phyloP scores from a whole-genome alignment of 2,888 invertebrate species.

The Latrodectus elegans region DNA sequence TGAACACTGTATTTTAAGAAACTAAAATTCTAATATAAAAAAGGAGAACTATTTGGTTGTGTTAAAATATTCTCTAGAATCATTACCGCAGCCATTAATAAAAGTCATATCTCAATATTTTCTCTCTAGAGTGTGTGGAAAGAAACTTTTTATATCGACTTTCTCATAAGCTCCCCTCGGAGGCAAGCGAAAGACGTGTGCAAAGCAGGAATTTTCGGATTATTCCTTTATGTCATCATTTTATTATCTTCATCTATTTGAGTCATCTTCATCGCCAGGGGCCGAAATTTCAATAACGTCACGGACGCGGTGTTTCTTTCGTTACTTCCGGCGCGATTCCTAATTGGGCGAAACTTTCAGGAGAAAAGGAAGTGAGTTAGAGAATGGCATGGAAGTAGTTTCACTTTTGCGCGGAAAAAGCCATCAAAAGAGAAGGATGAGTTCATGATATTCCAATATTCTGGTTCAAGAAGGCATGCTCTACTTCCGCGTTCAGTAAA shows the following conservation, averaged over 20 bases:
- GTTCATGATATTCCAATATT: conserved; percentile 8
- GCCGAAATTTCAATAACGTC: conserved; percentile 47
- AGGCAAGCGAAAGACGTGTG: not conserved
- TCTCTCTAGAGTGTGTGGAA: not conserved
- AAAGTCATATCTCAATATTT: not conserved
- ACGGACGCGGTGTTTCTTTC: conserved; percentile 24
- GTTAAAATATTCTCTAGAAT: not conserved
- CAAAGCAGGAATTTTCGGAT: not conserved
- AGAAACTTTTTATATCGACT: not conserved
- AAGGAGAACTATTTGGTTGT: no score
- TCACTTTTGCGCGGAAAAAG: conserved; percentile 15
- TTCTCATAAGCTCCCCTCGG: not conserved
- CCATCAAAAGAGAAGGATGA: not conserved
- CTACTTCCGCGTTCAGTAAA: no score
- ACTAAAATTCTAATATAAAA: no score
- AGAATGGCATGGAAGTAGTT: conserved; percentile 14
- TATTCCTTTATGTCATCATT: conserved; percentile 5
- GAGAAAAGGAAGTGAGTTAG: conserved; percentile 28
- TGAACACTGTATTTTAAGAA: no score
- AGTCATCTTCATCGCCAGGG: conserved; percentile 11
- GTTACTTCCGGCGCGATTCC: conserved; percentile 36
- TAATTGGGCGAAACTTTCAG: conserved; percentile 54
- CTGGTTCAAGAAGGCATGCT: not conserved
- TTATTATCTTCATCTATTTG: conserved; percentile 35
- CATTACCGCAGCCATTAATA: not conserved